Base-by-base conservation (phyloP, 2,888 invertebrate genomes). In the Unio pictorum region DNA sequence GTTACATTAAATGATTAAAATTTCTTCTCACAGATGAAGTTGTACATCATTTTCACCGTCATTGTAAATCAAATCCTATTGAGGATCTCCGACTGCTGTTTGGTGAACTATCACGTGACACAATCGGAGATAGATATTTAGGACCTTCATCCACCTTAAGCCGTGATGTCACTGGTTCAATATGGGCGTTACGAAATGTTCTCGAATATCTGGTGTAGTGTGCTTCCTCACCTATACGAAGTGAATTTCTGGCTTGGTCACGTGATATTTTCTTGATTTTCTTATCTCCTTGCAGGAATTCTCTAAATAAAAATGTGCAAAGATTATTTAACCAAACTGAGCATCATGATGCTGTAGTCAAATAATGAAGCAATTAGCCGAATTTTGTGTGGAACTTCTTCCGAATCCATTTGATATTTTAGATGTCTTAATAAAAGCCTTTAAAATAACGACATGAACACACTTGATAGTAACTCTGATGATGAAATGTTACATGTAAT, bases 241-340 rank as follows among this genome's bases (percentile, higher is more conserved):
- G 58, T 1, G 74, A 64, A 11, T 66, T 67, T n/a, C 79, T 71
- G n/a, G 80, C 80, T 26, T 75, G 79, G 57, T 82, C 83, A 61
- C 84, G 73, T 55, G 86, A 79, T 56, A 84, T 78, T 64, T 80
- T 83, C 71, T 82, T 82, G 20, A 86, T 85, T 67, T 82, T 83
- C 73, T 81, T 84, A 72, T 86, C 86, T 0, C 84, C 86, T 26
- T 74, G 72, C 30, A 86, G 74, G 69, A 86, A 86, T 69, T 86
- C 86, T 20, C 86, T 86, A 68, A 15, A 73, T 66, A 45, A 45
- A 45, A 45, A 45, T 45, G 45, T 45, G 15, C 45, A 45, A 15
- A 45, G 45, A 45, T 45, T 45, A 45, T 45, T 45, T 45, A 45
- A 15, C 45, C 2, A 45, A 45, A 45, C 45, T 15, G 45, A 45